Percentiles rank a stretch among this genome's conserved stretches.
Evolutionary conservation across 2,113 vertebrate species (phyloP).

Genomic region (Rhombomys opimus): DNA sequence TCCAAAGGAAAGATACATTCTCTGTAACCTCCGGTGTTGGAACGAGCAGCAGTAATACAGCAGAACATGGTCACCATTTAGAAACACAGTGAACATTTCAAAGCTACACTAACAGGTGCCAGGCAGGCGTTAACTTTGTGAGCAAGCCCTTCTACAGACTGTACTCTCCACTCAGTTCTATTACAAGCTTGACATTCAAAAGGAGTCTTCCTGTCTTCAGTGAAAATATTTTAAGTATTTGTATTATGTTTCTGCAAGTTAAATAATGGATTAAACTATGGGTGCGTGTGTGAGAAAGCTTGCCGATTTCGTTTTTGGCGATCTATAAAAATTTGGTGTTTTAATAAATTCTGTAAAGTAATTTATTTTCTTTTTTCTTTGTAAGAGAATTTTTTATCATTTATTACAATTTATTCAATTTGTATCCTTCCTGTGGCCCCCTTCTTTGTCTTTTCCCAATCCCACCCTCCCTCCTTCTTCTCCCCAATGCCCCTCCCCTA

Average conservation of each 20-base stretch:
- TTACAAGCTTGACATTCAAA: neutral
- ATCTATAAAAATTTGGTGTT: neutral
- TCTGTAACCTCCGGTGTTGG: neutral
- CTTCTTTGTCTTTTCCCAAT: too few relatives aligned
- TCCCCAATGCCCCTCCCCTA: too few relatives aligned
- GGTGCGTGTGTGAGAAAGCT: neutral
- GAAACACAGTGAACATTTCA: neutral
- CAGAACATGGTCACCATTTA: neutral
- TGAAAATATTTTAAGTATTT: neutral
- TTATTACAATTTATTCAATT: too few relatives aligned
- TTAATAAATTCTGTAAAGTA: neutral
- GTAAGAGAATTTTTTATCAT: too few relatives aligned
- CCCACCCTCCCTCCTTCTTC: neutral
- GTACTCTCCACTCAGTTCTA: too few relatives aligned
- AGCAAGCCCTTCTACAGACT: neutral
- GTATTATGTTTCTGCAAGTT: neutral
- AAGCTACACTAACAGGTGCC: neutral
- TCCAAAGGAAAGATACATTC: neutral
- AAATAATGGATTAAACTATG: conserved; percentile 18
- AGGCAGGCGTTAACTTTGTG: neutral
- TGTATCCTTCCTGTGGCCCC: too few relatives aligned
- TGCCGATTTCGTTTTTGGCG: neutral
- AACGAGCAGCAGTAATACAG: neutral
- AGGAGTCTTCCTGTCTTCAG: neutral
- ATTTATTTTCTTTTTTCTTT: neutral